Evolutionary conservation across 2,797 vertebrate genomes (phyloP).

Genomic region (Nothura maculosa): DNA sequence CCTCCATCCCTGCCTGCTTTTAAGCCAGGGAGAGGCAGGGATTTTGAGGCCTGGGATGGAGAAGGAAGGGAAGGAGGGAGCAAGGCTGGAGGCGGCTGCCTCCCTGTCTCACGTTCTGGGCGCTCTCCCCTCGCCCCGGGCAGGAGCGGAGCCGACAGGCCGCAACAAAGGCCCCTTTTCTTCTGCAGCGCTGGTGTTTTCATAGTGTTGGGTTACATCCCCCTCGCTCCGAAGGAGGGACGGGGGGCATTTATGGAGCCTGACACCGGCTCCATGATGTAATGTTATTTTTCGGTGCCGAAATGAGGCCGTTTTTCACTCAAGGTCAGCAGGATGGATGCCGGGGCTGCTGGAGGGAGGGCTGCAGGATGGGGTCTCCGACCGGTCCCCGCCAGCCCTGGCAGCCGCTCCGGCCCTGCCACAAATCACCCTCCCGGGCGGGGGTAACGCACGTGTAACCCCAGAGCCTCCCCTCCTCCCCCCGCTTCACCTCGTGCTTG

Average conservation of each 20-base stretch:
- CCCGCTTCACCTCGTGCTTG: not conserved
- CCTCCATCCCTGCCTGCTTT: not conserved
- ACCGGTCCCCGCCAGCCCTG: fast-evolving
- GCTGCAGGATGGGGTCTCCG: conserved; percentile 51
- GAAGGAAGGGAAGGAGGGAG: not conserved
- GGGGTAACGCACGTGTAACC: not conserved
- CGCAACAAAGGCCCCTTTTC: conserved; percentile 87
- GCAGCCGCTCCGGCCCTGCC: not conserved
- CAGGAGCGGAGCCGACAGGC: conserved; percentile 52
- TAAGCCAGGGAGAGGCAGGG: not conserved
- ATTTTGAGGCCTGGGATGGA: not conserved
- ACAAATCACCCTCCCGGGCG: fast-evolving
- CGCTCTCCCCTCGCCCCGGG: conserved; percentile 66
- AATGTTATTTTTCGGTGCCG: conserved; percentile 90
- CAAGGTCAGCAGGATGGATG: conserved; percentile 83
- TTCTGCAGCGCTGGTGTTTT: conserved; percentile 85
- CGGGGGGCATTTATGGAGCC: conserved; percentile 86
- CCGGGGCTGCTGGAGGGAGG: conserved; percentile 78
- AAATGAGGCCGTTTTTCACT: conserved; percentile 85
- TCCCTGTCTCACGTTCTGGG: conserved; percentile 28
- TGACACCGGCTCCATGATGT: conserved; percentile 87
- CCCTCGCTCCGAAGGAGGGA: conserved; percentile 74
- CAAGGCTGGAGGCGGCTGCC: conserved; percentile 44
- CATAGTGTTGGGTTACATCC: conserved; percentile 90
- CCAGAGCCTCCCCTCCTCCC: not conserved